phyloP scores from a whole-genome alignment of 2,113 vertebrate genomes.

The Elaphurus davidianus region DNA sequence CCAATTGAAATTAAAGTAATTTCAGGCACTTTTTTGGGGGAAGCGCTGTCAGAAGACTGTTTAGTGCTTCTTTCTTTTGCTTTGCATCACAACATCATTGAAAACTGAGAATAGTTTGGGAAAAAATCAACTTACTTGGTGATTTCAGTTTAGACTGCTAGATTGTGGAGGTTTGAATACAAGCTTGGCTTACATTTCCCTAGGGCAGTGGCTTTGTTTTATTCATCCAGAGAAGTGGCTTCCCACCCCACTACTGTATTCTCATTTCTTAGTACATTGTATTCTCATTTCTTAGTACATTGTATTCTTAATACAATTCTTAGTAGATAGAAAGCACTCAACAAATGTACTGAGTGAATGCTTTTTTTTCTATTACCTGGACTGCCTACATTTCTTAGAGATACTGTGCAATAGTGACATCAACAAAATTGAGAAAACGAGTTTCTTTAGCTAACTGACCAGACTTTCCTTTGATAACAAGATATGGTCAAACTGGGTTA shows the following conservation, averaged over 20 bases:
- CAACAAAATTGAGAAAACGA: background rate
- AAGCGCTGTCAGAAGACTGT: background rate
- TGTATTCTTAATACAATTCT: background rate
- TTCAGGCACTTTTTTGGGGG: background rate
- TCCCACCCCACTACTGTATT: background rate
- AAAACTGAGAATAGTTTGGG: background rate
- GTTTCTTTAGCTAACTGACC: background rate
- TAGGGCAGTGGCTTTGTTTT: background rate
- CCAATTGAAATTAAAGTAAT: background rate
- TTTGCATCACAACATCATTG: background rate
- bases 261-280: background rate
- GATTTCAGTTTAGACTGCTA: background rate
- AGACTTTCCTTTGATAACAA: background rate
- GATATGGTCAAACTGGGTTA: background rate
- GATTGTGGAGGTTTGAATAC: background rate
- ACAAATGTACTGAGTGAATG: background rate
- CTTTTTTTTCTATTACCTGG: background rate
- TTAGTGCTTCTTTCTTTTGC: background rate
- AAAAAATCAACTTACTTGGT: background rate
- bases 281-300: background rate
- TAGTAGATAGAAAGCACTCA: background rate
- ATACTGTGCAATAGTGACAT: background rate
- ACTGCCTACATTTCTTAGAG: background rate
- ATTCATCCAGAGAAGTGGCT: background rate
- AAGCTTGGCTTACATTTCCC: background rate